Base-by-base conservation (phyloP, 1,140 invertebrate species). In the Fopius arisanus region DNA sequence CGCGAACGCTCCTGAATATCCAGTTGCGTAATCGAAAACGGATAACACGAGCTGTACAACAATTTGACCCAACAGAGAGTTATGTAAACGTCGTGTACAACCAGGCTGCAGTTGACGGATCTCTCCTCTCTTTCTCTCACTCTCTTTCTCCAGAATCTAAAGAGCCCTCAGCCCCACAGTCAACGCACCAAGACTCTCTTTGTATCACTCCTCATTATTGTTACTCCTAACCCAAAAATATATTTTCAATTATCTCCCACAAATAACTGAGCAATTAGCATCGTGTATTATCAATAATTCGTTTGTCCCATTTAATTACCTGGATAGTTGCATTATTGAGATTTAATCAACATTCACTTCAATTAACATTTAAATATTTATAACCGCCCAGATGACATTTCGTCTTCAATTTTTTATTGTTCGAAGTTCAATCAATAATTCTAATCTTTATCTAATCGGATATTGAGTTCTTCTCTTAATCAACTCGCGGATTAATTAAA, bases 61-160 rank as follows among this genome's bases (percentile, higher is more conserved):
- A 73, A 73, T 73, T 68, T 68, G 66, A 68, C 72, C 72, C 72
- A 73, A 73, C 33, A 63, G 16, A 67, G 79, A 67, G 79, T 84
- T 84, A 82, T 77, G 76, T 80, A 84, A 84, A 81, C 70, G 69
- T 78, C 76, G 80, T 80, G 31, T 73, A 68, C 51, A 73, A 65
- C 75, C 71, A 69, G 70, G 69, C 79, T 84, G 82, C 68, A 68
- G 26, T 66, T 83, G 81, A 84, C 81, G 78, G 78, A 82, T 82
- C 76, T 78, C 77, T 68, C 73, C 75, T 80, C 82, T 79, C 68
- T 73, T 26, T 1, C 54, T 59, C 23, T 26, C 54, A 10, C 54
- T 59, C 54, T 59, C 54, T 59, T 59, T 59, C 12, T 28, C 54
- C 23, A 23, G 16, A 59, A 28, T 59, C 19, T 28, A 59, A 26